phyloP scores from a whole-genome alignment of 2,797 vertebrate species.

The Gambusia yucatana region DNA sequence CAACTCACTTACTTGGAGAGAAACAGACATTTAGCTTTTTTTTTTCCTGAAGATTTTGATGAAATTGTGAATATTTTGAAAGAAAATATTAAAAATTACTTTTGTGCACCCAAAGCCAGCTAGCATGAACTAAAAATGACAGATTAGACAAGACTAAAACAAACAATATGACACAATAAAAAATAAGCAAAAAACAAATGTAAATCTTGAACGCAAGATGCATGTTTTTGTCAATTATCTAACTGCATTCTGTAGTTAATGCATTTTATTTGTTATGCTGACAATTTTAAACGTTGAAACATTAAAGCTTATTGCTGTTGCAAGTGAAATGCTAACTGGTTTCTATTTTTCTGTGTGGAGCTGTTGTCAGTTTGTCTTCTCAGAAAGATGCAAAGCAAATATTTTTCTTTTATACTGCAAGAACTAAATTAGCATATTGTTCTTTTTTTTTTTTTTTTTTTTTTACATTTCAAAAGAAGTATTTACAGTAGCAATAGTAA shows the following conservation, averaged over 20 bases:
- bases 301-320: not conserved
- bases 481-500: not conserved
- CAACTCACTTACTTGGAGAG: constrained; percentile 17
- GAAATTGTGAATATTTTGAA: no score
- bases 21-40: not conserved
- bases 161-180: not conserved
- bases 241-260: not conserved
- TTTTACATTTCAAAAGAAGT: not conserved
- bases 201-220: not conserved
- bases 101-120: not conserved
- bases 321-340: not conserved
- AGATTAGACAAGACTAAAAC: not conserved
- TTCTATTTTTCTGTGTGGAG: not conserved
- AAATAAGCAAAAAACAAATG: not conserved
- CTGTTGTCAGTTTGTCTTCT: not conserved
- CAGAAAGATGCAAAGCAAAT: not conserved
- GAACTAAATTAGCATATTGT: not conserved
- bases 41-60: not conserved
- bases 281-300: not conserved
- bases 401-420: not conserved
- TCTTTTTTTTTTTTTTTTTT: no score
- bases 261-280: not conserved
- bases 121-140: not conserved
- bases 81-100: not conserved
- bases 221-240: not conserved